Conservation (phyloP, 2,888 invertebrate genomes). For the Drosophila prolongata region DNA sequence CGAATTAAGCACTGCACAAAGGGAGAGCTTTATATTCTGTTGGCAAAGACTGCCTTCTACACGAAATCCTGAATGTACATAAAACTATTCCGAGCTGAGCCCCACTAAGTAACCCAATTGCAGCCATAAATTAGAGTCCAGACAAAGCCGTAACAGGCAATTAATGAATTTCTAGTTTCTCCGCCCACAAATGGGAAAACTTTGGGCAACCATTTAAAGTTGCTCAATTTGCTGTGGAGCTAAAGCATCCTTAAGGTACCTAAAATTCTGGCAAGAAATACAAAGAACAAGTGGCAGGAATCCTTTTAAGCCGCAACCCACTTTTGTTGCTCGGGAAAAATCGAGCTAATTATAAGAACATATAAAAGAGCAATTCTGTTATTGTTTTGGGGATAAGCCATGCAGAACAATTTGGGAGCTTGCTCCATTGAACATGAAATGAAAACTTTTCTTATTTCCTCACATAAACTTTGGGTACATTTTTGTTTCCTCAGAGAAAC, state of each 20-base stretch:
- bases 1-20: slow-evolving; percentile 34
- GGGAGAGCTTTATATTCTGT: slow-evolving; percentile 16
- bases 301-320: slow-evolving; percentile 31
- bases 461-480: slow-evolving; percentile 16
- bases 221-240: slow-evolving; percentile 29
- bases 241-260: slow-evolving; percentile 24
- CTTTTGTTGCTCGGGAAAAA: slow-evolving; percentile 26
- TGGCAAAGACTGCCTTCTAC: slow-evolving; percentile 7
- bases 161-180: slow-evolving; percentile 41
- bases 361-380: slow-evolving; percentile 28
- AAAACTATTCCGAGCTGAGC: slow-evolving; percentile 25
- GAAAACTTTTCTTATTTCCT: slow-evolving; percentile 24
- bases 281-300: slow-evolving; percentile 24
- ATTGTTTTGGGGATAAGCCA: slow-evolving; percentile 35
- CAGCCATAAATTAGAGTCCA: slow-evolving; percentile 45
- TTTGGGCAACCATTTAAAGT: slow-evolving; percentile 45
- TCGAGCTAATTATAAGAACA: slow-evolving; percentile 36
- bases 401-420: slow-evolving; percentile 6
- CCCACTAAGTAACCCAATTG: slow-evolving; percentile 43
- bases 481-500: slow-evolving; percentile 1
- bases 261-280: slow-evolving; percentile 1
- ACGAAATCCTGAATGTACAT: slow-evolving; percentile 1
- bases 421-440: slow-evolving; percentile 21
- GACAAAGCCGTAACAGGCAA: slow-evolving; percentile 45
- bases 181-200: slow-evolving; percentile 40